Conservation (phyloP, 2,888 invertebrate genomes). For the Pristionchus mayeri region DNA sequence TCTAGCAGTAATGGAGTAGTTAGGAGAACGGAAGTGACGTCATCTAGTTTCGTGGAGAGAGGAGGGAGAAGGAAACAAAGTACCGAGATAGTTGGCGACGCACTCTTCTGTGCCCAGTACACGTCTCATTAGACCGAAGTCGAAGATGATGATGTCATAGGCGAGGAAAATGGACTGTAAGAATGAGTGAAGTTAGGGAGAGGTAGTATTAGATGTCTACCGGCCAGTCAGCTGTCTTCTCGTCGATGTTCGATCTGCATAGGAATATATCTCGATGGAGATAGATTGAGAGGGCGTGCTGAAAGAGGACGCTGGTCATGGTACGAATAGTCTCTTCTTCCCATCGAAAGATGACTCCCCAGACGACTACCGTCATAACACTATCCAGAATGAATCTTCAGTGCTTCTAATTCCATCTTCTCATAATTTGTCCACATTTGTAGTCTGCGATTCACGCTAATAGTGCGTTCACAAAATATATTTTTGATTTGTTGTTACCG, state of each 20-base stretch:
- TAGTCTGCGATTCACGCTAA: not conserved
- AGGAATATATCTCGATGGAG: constrained; percentile 44
- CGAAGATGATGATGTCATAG: constrained; percentile 76
- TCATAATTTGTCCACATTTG: not conserved
- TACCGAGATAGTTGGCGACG: constrained; percentile 75
- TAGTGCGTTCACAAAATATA: no score
- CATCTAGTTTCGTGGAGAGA: constrained; percentile 55
- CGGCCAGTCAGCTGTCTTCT: not conserved
- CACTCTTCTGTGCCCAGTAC: constrained; percentile 75
- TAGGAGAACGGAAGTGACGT: constrained; percentile 57
- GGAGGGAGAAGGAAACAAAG: constrained; percentile 51
- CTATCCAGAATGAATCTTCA: not conserved
- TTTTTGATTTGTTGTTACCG: not conserved
- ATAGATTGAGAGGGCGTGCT: constrained; percentile 45
- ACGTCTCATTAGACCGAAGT: constrained; percentile 75
- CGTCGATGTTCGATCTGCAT: constrained; percentile 47
- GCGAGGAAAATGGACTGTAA: constrained; percentile 62
- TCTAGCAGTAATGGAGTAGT: no score
- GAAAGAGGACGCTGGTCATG: no score
- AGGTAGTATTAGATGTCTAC: not conserved
- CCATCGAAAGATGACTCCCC: no score
- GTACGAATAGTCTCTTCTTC: no score
- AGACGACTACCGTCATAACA: no score
- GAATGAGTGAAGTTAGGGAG: not conserved
- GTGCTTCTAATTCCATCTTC: not conserved